Base-by-base conservation (phyloP, 2,888 invertebrate genomes). In the Dromius quadrimaculatus region DNA sequence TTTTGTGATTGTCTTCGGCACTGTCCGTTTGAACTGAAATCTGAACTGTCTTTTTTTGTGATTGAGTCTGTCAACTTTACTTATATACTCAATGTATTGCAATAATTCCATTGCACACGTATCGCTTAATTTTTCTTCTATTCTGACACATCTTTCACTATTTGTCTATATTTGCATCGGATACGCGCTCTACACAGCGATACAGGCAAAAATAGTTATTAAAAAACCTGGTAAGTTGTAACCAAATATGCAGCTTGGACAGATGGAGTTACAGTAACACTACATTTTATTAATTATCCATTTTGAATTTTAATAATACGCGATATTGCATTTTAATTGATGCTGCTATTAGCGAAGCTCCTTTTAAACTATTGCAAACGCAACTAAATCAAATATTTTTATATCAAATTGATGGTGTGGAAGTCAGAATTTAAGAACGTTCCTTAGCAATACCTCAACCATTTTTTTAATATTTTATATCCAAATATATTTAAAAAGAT, bases 81-180 rank as follows among this genome's bases (percentile, higher is more conserved):
- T 34, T 64, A 45, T 64, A 45, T 63, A 47, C 34, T 59, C 59
- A 59, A 36, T 59, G 59, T 59, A 59, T 36, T 62, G 62, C 62
- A 62, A 62, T 62, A 23, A 47, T 47, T 79, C 79, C 77, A 79
- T 66, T 81, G 81, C 81, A 81, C 82, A 77, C 80, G 79, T 81
- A 80, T 72, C 79, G 81, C 81, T 82, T 82, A 79, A 80, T 82
- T 82, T 82, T 81, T 82, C 82, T 80, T 81, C 81, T 82, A 82
- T 83, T 83, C 83, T 83, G 83, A 83, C 83, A 83, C 83, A 82
- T 83, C 83, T 83, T 83, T 83, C 83, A 83, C 82, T 82, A 82
- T 82, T 82, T 82, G 81, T 82, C 82, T 82, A 82, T 82, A 82
- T 82, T 82, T 82, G 81, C 81, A 83, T 83, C 82, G 83, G 82